Evolutionary conservation across 2,113 vertebrate genomes (phyloP).

Genomic region (Elephantulus edwardii): DNA sequence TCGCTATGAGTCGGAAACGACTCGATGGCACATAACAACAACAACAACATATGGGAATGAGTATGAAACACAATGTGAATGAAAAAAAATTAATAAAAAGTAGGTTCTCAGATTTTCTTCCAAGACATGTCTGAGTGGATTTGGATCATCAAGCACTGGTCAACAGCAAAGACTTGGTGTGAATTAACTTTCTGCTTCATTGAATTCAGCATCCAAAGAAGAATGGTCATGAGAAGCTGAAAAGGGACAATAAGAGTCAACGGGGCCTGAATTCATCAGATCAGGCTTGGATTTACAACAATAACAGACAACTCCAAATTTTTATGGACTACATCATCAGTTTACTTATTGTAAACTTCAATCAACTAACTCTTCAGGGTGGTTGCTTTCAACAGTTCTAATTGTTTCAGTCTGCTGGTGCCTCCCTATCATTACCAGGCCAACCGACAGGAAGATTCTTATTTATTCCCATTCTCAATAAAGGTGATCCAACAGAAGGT

Average conservation of each 20-base stretch:
- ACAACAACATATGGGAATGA: no score
- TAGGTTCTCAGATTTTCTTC: neutral
- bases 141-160: neutral
- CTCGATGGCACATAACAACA: no score
- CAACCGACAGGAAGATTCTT: no score
- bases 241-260: no score
- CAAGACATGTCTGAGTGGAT: neutral
- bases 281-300: no score
- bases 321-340: accelerated
- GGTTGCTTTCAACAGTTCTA: neutral
- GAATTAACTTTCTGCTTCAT: neutral
- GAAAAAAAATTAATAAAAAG: no score
- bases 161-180: neutral
- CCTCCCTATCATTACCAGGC: neutral
- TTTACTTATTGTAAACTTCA: neutral
- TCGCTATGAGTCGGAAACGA: no score
- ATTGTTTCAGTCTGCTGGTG: neutral
- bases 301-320: neutral
- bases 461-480: no score
- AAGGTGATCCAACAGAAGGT: no score
- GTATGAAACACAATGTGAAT: no score
- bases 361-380: neutral
- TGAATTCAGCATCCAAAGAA: neutral
- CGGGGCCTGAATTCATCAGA: neutral
- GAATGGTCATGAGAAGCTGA: neutral